phyloP scores from a whole-genome alignment of 2,888 invertebrate species.

The Rapana venosa region DNA sequence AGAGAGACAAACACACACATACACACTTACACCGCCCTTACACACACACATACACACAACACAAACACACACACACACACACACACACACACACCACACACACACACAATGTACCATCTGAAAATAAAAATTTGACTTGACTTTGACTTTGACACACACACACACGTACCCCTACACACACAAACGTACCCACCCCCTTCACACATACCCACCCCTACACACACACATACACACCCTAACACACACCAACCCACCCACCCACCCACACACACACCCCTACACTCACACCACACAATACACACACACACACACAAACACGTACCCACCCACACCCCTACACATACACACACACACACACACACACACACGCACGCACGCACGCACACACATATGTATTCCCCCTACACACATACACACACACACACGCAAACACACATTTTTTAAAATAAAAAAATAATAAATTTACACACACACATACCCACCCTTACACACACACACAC shows the following conservation, averaged over 20 bases:
- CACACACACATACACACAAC: neutral
- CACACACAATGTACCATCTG: too few species aligned
- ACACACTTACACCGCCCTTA: neutral
- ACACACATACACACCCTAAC: neutral
- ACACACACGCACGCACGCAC: neutral
- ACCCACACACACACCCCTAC: slow-evolving; percentile 1
- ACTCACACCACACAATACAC: too few species aligned
- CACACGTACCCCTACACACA: neutral
- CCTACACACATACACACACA: too few species aligned
- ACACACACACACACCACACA: neutral
- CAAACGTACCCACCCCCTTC: neutral
- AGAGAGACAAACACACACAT: neutral
- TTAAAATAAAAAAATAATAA: too few species aligned
- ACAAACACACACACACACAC: neutral
- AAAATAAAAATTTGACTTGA: too few species aligned
- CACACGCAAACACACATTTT: too few species aligned
- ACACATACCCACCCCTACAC: neutral
- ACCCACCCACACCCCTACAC: neutral
- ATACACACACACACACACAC: neutral
- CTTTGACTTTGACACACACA: too few species aligned
- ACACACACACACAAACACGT: neutral
- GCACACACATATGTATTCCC: neutral
- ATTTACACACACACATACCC: too few species aligned
- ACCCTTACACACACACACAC: slow-evolving; percentile 21
- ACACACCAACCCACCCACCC: neutral